Evolutionary conservation across 1,140 invertebrate genomes (phyloP), one percentile per base, ranked within the genome.

Genomic region (Pseudomyrmex gracilis): DNA sequence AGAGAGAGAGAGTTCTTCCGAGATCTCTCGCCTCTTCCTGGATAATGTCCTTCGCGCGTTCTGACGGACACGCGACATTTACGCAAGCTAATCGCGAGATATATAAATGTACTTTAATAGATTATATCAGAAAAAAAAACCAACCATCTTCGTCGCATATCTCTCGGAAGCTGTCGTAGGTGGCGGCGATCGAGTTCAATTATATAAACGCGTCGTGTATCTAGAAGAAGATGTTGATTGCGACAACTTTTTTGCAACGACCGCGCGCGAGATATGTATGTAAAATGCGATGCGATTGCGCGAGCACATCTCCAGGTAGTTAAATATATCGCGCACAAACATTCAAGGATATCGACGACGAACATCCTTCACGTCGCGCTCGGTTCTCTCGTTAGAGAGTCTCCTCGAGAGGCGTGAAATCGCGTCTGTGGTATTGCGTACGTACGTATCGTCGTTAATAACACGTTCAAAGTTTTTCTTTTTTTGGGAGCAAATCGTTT

Each of bases 221-320:
- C 15, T 34, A 80, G 55, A 80, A 70, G 76, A 80, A 71, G 66
- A 70, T 71, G 66, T 71, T 71, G 43, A 60, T 80, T 47, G 15
- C 2, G 53, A 80, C 43, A 24, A 58, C 12, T 67, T 80, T 61
- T 71, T 80, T 71, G 53, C 58, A 12, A 71, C 53, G 49, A 70
- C 57, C 43, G 5, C 34, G 34, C 7, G 34, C 34, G 34, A 34
- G 0, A 22, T 57, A 55, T 67, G n/a, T n/a, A 71, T 80, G 53
- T 60, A 58, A 70, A 80, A 47, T n/a, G n/a, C 20, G 43, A n/a
- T 17, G 55, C 34, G 34, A 47, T 78, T 57, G 8, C 45, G 10
- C 22, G 66, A 71, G 43, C 64, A 70, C 34, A 34, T 78, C 76
- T 70, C 34, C n/a, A 55, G 12, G 3, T 43, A 58, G 47, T 78